Percentiles rank a stretch among this genome's conserved stretches.
Conservation (phyloP, 2,888 invertebrate species). For the Eudasyphora cyanicolor region DNA sequence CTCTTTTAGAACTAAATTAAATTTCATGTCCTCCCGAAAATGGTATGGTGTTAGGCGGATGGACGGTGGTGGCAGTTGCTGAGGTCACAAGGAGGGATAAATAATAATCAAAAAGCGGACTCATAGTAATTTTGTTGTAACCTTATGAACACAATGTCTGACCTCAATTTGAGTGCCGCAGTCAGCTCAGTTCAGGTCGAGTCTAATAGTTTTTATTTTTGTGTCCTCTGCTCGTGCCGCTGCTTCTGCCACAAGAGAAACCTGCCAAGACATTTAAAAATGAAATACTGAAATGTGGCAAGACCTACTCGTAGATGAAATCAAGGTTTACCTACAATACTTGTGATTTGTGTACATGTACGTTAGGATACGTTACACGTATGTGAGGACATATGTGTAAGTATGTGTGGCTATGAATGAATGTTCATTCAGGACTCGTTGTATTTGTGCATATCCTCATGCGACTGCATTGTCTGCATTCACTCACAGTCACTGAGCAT, state of each 20-base stretch:
- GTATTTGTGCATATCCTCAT: conserved; percentile 20
- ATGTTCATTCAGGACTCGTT: not conserved
- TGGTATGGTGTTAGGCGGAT: not conserved
- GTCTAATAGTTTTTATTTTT: not conserved
- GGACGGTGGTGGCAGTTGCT: not conserved
- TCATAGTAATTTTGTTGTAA: conserved; percentile 39
- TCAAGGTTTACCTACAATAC: conserved; percentile 8
- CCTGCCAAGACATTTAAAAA: conserved; percentile 36
- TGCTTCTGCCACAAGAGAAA: not conserved
- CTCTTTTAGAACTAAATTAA: conserved; percentile 17
- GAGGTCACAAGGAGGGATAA: not conserved
- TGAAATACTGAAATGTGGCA: not conserved
- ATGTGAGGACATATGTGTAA: not conserved
- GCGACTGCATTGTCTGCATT: conserved; percentile 32
- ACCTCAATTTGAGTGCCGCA: conserved; percentile 48
- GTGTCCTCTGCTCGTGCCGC: not conserved
- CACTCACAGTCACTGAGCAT: conserved; percentile 54
- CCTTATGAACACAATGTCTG: conserved; percentile 52
- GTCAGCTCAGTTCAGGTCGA: too few relatives aligned
- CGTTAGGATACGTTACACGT: not conserved
- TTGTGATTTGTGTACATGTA: not conserved
- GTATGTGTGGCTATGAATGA: conserved; percentile 3
- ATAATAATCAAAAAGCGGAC: conserved; percentile 20
- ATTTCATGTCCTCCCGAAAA: not conserved
- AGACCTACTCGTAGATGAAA: not conserved